phyloP scores from a whole-genome alignment of 2,888 invertebrate genomes.

The Ditula angustiorana region DNA sequence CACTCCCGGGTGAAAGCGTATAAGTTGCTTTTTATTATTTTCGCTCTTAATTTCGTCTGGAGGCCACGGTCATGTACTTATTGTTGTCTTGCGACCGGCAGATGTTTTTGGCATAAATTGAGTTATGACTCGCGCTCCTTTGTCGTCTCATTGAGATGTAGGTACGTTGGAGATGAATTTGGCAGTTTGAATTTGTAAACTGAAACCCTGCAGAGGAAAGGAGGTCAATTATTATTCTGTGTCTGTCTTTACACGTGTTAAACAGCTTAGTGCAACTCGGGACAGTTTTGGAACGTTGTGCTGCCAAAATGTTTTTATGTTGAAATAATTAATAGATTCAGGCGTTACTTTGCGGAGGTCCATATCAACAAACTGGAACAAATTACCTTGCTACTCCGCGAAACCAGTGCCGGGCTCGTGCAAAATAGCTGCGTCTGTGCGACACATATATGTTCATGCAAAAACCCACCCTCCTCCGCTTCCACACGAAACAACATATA shows the following conservation, averaged over 20 bases:
- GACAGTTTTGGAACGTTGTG: no score
- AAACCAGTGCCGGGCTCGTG: no score
- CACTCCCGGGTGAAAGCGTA: constrained; percentile 58
- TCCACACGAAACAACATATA: no score
- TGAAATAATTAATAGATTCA: no score
- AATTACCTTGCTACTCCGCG: no score
- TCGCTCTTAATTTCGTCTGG: constrained; percentile 68
- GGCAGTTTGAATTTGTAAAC: neutral
- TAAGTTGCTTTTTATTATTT: constrained; percentile 48
- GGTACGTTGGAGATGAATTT: neutral
- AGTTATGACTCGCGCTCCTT: constrained; percentile 47
- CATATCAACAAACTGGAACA: no score
- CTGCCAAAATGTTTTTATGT: neutral
- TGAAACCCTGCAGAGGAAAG: no score
- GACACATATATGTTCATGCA: no score
- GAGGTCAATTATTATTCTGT: neutral
- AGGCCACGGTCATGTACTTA: constrained; percentile 62
- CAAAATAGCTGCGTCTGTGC: no score
- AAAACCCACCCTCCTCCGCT: no score
- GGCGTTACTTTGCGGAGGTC: no score
- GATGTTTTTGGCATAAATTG: constrained; percentile 62
- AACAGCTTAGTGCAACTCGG: neutral
- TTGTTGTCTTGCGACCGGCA: constrained; percentile 57
- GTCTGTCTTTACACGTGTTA: neutral
- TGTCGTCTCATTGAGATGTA: constrained; percentile 9